Base-by-base conservation (phyloP, 2,113 vertebrate species). In the Onychostruthus taczanowskii region DNA sequence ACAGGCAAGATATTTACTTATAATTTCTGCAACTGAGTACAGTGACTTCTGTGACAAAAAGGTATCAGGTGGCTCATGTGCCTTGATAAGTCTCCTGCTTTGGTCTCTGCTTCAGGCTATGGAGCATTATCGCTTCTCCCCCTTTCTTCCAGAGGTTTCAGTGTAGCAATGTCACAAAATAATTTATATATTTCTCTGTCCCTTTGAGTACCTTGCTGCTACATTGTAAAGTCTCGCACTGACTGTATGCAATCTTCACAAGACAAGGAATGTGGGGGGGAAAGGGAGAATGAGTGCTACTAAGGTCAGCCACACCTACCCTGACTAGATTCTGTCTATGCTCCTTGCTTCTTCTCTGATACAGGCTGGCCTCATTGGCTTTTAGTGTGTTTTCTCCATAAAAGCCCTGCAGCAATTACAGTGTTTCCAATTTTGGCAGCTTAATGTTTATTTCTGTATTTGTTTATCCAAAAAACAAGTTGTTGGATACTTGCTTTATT, bases 381-480 rank as follows among this genome's bases (percentile, higher is more conserved):
- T 70, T 75, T 44, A 27, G 11, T 73, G 7, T 22, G 6, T 68
- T 90, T 82, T 77, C 59, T 84, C 6, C 6, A 23, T 91, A n/a
- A 81, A 86, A 77, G 4, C 31, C 6, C 8, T 33, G 4, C 66
- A 53, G 37, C 17, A 80, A 23, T 21, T 79, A 7, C 10, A 35
- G 12, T 33, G 6, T 79, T 92, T 64, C 11, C 19, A 49, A 1
- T 58, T 93, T 66, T 20, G 56, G 16, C 39, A 95, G 30, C 37
- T 70, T 15, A 55, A 31, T 74, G 49, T 67, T 67, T 84, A 64
- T 64, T 64, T 83, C 35, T 80, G 43, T 66, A 66, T 77, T 69
- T n/a, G 2, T 55, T 35, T 46, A n/a, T 49, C 6, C 53, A 35
- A 86, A 83, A 41, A 8, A 0, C 0, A 0, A 62, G 11, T 47